Conservation (phyloP, 2,113 vertebrate species). For the Phylloscopus whistleri region DNA sequence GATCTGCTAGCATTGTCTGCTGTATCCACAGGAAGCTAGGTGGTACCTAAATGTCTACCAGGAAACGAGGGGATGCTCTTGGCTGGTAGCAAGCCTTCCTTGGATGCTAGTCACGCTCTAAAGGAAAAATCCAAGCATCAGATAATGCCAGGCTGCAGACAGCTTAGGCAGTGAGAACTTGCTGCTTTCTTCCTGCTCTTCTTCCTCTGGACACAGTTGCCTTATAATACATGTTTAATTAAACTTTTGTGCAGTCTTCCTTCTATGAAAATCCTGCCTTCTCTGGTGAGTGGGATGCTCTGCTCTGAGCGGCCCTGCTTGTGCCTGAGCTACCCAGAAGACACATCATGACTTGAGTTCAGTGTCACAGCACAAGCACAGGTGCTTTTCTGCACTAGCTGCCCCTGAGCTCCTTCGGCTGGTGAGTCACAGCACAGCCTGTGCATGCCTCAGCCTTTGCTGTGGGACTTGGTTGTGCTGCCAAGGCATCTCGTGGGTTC, state of each 20-base stretch:
- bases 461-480: background rate
- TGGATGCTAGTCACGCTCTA: background rate
- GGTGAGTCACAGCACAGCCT: fast-evolving
- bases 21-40: background rate
- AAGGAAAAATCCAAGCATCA: background rate
- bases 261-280: background rate
- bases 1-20: background rate
- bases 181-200: background rate
- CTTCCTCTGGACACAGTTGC: background rate
- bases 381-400: background rate
- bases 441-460: fast-evolving
- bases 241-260: background rate
- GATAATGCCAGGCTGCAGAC: background rate
- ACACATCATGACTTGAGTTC: background rate
- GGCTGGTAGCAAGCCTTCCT: background rate
- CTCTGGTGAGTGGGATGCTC: background rate
- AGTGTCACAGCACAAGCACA: background rate
- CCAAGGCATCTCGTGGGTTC: background rate
- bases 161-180: background rate
- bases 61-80: background rate
- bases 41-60: background rate
- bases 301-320: background rate
- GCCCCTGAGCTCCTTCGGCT: fast-evolving
- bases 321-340: background rate
- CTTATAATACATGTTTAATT: background rate